Base-by-base conservation (phyloP, 2,113 vertebrate genomes). In the Saimiri boliviensis region DNA sequence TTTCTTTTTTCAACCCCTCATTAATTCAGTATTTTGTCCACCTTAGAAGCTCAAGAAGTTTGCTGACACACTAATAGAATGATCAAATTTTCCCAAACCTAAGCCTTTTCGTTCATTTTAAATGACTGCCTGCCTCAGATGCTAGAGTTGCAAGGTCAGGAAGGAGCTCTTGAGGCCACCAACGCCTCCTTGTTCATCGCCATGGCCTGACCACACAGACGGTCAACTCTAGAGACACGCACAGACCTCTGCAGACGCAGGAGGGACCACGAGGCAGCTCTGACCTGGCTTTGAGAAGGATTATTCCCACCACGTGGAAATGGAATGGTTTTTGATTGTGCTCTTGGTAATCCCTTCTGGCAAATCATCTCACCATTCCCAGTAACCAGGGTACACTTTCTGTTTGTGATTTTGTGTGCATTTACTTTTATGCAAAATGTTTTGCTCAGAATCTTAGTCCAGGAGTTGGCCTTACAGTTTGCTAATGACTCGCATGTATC, bases 241-340 rank as follows among this genome's bases (percentile, higher is more conserved):
- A 35, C 7, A 19, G 60, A 8, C 49, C 4, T 8, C 0, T 3
- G 2, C 80, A 73, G 30, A n/a, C 0, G 6, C 70, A 30, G 47
- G 14, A n/a, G 6, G 1, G 8, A 20, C 42, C 4, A 0, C 0
- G n/a, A 37, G n/a, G 0, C 1, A 13, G 4, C 45, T 19, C 58
- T 6, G 10, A 47, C 66, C 1, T 21, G 30, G 16, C 23, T 16
- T 16, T 2, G 40, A 21, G 42, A 7, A 27, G 89, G 74, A 0
- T 0, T 7, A 8, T 3, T 27, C 8, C 56, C 3, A 11, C 52
- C 2, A 0, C 0, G 1, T 3, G 3, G 42, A 37, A 4, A 19
- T 37, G 47, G 37, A 30, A 6, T 10, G 16, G 37, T 1, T 35
- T 83, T 8, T 9, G 32, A 25, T 11, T 17, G 20, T 30, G 8